Evolutionary conservation across 2,113 vertebrate genomes (phyloP).

Genomic region (Nannospalax galili): DNA sequence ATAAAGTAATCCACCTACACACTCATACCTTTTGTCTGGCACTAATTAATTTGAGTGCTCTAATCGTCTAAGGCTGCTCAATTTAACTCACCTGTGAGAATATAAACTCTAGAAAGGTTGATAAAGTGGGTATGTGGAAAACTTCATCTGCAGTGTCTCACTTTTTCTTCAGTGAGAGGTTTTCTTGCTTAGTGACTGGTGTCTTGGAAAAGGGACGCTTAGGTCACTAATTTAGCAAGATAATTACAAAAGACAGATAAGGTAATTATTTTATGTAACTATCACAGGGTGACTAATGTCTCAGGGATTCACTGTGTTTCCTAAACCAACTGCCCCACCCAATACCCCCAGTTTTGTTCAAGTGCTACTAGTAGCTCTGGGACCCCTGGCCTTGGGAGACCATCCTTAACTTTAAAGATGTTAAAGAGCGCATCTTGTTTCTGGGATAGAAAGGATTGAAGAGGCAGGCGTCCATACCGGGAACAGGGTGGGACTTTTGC

Average conservation of each 20-base stretch:
- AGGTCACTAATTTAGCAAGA: neutral
- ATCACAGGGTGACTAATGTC: slow-evolving; percentile 49
- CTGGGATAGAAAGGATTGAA: neutral
- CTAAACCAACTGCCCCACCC: neutral
- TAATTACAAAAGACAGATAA: slow-evolving; percentile 56
- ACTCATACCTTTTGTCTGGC: slow-evolving; percentile 35
- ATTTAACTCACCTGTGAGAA: neutral
- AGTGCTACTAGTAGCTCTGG: neutral
- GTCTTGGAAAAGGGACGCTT: slow-evolving; percentile 44
- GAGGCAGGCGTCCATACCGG: neutral
- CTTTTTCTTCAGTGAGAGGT: neutral
- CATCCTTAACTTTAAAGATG: neutral
- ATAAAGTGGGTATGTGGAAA: neutral
- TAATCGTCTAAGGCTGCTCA: neutral
- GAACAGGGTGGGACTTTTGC: neutral
- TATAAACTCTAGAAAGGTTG: neutral
- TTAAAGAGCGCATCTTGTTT: neutral
- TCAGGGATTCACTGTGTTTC: slow-evolving; percentile 12
- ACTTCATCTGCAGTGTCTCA: neutral
- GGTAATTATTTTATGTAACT: slow-evolving; percentile 34
- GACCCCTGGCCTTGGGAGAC: neutral
- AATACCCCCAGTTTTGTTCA: neutral
- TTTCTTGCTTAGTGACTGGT: neutral
- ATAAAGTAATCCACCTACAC: neutral
- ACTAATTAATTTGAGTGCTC: neutral